Evolutionary conservation across 2,113 vertebrate species (phyloP).

Genomic region (Varanus salvator): DNA sequence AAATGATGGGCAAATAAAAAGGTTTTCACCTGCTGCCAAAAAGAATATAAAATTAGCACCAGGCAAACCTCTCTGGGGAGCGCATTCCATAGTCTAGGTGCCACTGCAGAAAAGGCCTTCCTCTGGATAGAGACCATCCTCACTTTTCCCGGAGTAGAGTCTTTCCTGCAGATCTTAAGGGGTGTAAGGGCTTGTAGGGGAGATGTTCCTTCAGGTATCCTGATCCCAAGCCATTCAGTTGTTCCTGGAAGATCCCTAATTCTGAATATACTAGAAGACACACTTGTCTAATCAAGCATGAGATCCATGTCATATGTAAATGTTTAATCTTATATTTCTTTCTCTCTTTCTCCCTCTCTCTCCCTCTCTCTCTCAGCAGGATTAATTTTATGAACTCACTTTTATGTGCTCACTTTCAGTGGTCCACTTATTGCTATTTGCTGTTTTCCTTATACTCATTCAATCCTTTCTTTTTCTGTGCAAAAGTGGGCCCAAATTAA

Average conservation of each 20-base stretch:
- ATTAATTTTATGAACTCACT: background rate
- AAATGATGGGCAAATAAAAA: too few relatives aligned
- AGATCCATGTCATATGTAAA: background rate
- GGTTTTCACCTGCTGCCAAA: too few relatives aligned
- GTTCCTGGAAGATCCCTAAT: background rate
- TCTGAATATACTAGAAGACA: rapidly evolving
- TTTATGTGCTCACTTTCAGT: background rate
- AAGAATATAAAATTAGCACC: too few relatives aligned
- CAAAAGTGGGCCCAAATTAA: rapidly evolving
- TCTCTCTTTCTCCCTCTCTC: background rate
- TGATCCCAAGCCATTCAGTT: background rate
- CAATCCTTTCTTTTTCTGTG: background rate
- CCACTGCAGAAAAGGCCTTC: too few relatives aligned
- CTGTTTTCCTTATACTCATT: background rate
- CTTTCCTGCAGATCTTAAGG: too few relatives aligned
- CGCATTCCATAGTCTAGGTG: too few relatives aligned
- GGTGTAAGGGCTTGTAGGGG: too few relatives aligned
- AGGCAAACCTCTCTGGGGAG: too few relatives aligned
- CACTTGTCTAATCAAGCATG: background rate
- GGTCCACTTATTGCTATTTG: background rate
- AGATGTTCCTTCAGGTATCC: too few relatives aligned
- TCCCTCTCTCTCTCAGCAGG: background rate
- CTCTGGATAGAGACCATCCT: too few relatives aligned
- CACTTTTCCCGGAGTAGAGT: too few relatives aligned
- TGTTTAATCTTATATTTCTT: background rate